phyloP scores from a whole-genome alignment of 2,888 invertebrate species.

The Coelogynopora nodosa region DNA sequence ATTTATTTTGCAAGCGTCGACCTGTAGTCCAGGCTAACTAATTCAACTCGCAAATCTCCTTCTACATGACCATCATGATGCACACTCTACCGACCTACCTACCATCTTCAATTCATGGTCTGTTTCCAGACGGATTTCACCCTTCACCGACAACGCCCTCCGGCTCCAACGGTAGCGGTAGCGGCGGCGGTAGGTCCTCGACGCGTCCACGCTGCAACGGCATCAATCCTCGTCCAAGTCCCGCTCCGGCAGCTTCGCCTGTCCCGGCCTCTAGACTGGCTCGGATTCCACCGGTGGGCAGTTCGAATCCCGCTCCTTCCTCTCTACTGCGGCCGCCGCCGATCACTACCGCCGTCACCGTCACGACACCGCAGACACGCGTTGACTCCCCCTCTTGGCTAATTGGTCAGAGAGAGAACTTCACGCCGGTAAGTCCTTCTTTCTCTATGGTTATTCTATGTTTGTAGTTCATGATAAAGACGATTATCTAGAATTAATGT shows the following conservation, averaged over 20 bases:
- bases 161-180: neutral
- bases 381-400: neutral
- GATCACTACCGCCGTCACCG: too few species aligned
- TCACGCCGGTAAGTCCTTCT: neutral
- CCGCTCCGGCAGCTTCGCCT: neutral
- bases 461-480: too few species aligned
- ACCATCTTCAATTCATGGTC: too few species aligned
- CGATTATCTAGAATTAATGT: too few species aligned
- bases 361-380: too few species aligned
- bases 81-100: too few species aligned
- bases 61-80: too few species aligned
- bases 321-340: too few species aligned
- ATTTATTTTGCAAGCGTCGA: too few species aligned
- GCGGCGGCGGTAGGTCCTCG: neutral
- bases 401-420: neutral
- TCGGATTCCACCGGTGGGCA: neutral
- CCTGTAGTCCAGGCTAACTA: too few species aligned
- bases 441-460: too few species aligned
- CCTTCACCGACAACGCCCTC: neutral
- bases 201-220: neutral
- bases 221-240: neutral
- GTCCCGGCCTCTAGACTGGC: neutral
- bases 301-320: neutral
- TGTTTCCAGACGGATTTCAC: neutral
- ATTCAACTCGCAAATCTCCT: too few species aligned